Percentiles rank a stretch among this genome's conserved stretches.
These are phyloP conservation scores for Hofmannophila pseudospretella DNA, from an alignment of 2,888 invertebrate species.

Conservation along the genomic window DNA sequence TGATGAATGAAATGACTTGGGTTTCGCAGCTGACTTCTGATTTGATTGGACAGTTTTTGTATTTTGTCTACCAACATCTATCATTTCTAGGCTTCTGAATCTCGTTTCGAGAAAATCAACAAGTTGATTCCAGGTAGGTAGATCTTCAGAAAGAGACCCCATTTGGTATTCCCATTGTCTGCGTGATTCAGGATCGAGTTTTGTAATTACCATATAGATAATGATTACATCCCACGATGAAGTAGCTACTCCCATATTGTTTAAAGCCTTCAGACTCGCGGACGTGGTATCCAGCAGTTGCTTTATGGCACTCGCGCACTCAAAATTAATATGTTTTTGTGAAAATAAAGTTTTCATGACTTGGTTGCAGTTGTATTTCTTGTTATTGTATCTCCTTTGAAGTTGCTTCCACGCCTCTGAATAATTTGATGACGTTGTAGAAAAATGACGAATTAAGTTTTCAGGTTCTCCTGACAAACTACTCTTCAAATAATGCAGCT, in stretches of 20 bases:
- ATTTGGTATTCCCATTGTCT: too few relatives aligned
- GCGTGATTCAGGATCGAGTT: slow-evolving; percentile 14
- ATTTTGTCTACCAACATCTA: background rate
- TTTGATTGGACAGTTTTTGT: background rate
- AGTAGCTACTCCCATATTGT: slow-evolving; percentile 14
- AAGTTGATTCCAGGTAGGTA: too few relatives aligned
- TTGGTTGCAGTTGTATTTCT: slow-evolving; percentile 14
- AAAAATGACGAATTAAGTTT: slow-evolving; percentile 14
- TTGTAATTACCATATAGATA: slow-evolving; percentile 14
- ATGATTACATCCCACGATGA: slow-evolving; percentile 15
- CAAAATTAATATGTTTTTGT: slow-evolving; percentile 5
- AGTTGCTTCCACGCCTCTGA: slow-evolving; percentile 16
- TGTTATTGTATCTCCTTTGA: slow-evolving; percentile 14
- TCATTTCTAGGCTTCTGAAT: slow-evolving; percentile 14
- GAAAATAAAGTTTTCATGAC: slow-evolving; percentile 13
- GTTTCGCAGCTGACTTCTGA: background rate
- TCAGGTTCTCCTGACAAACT: slow-evolving; percentile 17
- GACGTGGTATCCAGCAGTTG: slow-evolving; percentile 13
- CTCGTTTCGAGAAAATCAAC: slow-evolving; percentile 11
- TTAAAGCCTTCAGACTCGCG: slow-evolving; percentile 14
- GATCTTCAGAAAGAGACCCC: too few relatives aligned
- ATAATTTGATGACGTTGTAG: slow-evolving; percentile 17
- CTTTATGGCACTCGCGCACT: slow-evolving; percentile 2
- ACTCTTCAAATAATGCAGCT: slow-evolving; percentile 20
- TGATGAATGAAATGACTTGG: slow-evolving; percentile 1